Evolutionary conservation across 2,888 invertebrate species (phyloP).

Genomic region (Standfussiana lucernea): DNA sequence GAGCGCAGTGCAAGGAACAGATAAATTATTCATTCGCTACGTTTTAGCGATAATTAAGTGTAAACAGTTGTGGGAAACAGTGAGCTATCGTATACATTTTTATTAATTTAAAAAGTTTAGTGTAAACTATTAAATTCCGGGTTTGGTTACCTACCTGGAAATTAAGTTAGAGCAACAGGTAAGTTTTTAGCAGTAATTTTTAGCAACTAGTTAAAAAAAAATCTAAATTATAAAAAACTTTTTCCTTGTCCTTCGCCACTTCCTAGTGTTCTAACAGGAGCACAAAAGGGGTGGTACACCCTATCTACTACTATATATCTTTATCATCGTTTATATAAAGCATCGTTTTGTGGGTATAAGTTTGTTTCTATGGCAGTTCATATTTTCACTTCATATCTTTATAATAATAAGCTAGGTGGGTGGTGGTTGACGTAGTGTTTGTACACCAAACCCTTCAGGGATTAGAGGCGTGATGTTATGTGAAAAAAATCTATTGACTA

Average conservation of each 20-base stretch:
- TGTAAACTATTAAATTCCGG: conserved; percentile 12
- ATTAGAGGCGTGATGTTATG: not conserved
- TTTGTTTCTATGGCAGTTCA: not conserved
- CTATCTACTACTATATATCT: not conserved
- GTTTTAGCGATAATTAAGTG: conserved; percentile 35
- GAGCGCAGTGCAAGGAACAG: conserved; percentile 36
- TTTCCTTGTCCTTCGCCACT: not conserved
- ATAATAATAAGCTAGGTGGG: too few species aligned
- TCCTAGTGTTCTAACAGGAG: not conserved
- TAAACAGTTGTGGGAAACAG: conserved; percentile 21
- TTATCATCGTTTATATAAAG: not conserved
- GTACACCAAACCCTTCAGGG: not conserved
- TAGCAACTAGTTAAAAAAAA: too few species aligned
- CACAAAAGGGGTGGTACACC: not conserved
- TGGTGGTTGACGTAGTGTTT: not conserved
- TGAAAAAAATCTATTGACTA: not conserved
- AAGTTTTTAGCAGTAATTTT: conserved; percentile 6
- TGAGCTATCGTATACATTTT: not conserved
- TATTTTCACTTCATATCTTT: not conserved
- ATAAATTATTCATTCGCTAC: conserved; percentile 36
- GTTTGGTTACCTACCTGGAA: not conserved
- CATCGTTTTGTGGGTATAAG: not conserved
- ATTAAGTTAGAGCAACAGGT: conserved; percentile 3
- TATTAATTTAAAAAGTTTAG: not conserved
- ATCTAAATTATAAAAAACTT: too few species aligned